These are phyloP conservation scores for Osmerus mordax DNA, from an alignment of 2,113 vertebrate genomes.

Conservation along the genomic window DNA sequence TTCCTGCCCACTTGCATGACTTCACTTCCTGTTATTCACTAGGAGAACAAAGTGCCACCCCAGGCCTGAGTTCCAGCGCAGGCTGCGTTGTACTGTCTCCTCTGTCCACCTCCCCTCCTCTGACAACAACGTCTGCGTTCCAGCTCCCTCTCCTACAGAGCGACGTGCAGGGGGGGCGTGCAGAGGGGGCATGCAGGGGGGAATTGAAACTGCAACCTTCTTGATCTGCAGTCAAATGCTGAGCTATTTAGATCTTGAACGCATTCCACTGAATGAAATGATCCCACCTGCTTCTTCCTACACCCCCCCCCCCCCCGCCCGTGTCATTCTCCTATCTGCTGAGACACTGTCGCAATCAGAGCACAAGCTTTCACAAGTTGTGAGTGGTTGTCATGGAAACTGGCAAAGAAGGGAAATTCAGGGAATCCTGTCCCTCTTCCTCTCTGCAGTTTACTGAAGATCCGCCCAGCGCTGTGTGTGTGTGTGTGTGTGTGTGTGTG, in stretches of 20 bases:
- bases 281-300: background rate
- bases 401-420: slow-evolving; percentile 48
- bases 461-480: background rate
- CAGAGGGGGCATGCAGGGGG: too few species aligned
- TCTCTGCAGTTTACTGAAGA: background rate
- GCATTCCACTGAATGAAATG: background rate
- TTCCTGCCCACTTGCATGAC: background rate
- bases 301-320: background rate
- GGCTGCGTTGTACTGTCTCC: too few species aligned
- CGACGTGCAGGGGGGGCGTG: too few species aligned
- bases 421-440: slow-evolving; percentile 41
- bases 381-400: slow-evolving; percentile 54
- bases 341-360: slow-evolving; percentile 7
- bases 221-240: too few species aligned
- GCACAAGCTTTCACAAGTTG: slow-evolving; percentile 21
- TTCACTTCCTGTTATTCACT: slow-evolving; percentile 1
- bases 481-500: background rate
- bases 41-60: background rate
- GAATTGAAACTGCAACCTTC: too few species aligned
- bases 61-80: too few species aligned
- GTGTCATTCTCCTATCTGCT: background rate
- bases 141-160: too few species aligned
- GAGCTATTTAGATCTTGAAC: too few species aligned
- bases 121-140: too few species aligned
- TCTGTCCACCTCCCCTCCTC: too few species aligned